Base-by-base conservation (phyloP, 1,140 invertebrate genomes). In the Lycorma delicatula region DNA sequence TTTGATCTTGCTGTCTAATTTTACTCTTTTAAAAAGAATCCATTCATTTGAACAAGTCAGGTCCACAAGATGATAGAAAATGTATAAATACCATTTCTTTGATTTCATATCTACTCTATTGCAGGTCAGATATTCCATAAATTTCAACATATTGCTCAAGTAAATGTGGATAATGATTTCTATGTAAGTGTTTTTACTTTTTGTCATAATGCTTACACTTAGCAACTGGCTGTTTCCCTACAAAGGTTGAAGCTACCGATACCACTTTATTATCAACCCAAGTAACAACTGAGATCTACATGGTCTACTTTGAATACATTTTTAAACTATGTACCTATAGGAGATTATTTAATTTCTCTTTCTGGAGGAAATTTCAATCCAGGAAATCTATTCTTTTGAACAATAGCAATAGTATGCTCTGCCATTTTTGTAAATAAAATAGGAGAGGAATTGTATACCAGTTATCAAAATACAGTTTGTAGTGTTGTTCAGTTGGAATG, bases 111-210 rank as follows among this genome's bases (percentile, higher is more conserved):
- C 61, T 27, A 73, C 71, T 62, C 67, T 63, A 64, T 57, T 68
- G 66, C 47, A 73, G 60, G 60, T 75, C 71, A 18, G 75, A 73
- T 29, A 71, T 71, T 47, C 73, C 74, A 74, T 76, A 77, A 62
- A 74, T 68, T 54, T 59, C 64, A 66, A 77, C 76, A 63, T 77
- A 78, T 53, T 69, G 67, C 47, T 64, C 60, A 20, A 77, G 68
- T 51, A 75, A 67, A 62, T 72, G 63, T 50, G 74, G 72, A 62
- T 70, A 71, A 53, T 67, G 57, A 58, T 77, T 67, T 44, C 70
- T 60, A 56, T 69, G 64, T 60, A 60, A 66, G 28, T 58, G 63
- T 55, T 71, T 68, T 44, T 66, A 61, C 55, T 64, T 58, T 54
- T 69, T 70, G 54, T 69, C 66, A 61, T 66, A 74, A 47, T 69